phyloP scores from a whole-genome alignment of 2,888 invertebrate genomes.

The Ormyrus thymus region DNA sequence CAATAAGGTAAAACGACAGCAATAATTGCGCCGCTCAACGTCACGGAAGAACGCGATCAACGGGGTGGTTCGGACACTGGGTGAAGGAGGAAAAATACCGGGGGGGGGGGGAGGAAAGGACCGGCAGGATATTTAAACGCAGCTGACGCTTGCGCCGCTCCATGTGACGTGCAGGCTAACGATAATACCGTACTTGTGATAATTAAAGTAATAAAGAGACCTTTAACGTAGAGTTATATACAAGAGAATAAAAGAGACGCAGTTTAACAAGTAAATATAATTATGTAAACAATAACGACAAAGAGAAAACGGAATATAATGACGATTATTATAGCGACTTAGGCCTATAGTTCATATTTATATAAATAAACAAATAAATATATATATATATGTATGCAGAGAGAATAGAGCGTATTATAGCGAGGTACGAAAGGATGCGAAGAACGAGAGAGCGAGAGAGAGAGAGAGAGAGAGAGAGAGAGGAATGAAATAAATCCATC shows the following conservation, averaged over 20 bases:
- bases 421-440: not conserved
- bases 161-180: constrained; percentile 55
- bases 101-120: not conserved
- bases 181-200: constrained; percentile 70
- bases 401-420: too few species aligned
- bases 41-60: constrained; percentile 5
- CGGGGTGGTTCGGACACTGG: not conserved
- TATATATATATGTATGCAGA: constrained; percentile 50
- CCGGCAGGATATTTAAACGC: constrained; percentile 25
- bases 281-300: constrained; percentile 50
- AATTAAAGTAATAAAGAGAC: constrained; percentile 59
- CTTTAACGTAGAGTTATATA: constrained; percentile 53
- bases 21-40: constrained; percentile 60
- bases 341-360: constrained; percentile 51
- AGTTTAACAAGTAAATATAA: constrained; percentile 57
- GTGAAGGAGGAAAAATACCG: not conserved
- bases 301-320: constrained; percentile 36
- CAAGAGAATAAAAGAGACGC: constrained; percentile 33
- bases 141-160: constrained; percentile 43
- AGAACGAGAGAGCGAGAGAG: not conserved
- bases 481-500: constrained; percentile 50
- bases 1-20: constrained; percentile 68
- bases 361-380: constrained; percentile 54
- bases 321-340: constrained; percentile 44
- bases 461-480: constrained; percentile 1